phyloP scores from a whole-genome alignment of 2,888 invertebrate genomes.

The Andrena praecox region DNA sequence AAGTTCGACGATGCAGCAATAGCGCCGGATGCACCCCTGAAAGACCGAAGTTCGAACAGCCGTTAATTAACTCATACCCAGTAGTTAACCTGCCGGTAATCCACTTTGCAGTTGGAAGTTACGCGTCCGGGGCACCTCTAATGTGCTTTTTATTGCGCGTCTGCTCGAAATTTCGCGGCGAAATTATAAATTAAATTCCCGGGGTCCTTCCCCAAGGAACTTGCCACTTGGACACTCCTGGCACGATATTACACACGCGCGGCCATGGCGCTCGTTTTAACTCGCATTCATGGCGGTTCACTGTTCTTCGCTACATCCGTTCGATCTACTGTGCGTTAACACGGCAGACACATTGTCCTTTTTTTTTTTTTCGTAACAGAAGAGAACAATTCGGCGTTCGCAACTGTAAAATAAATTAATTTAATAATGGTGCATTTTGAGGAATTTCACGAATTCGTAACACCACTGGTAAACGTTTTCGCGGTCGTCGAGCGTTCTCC shows the following conservation, averaged over 20 bases:
- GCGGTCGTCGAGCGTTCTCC: no score
- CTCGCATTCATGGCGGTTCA: conserved; percentile 13
- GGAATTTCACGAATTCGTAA: no score
- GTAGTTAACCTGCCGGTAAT: conserved; percentile 63
- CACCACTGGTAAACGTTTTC: no score
- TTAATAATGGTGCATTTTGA: no score
- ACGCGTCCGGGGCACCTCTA: conserved; percentile 62
- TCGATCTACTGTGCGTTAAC: neutral
- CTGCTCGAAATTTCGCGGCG: conserved; percentile 63
- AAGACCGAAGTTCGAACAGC: conserved; percentile 71
- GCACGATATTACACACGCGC: conserved; percentile 52
- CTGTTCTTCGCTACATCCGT: neutral
- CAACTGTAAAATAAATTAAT: neutral
- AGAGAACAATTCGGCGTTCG: no score
- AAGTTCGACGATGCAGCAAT: conserved; percentile 52
- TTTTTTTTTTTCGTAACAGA: no score
- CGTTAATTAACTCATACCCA: conserved; percentile 71
- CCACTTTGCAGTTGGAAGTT: conserved; percentile 67
- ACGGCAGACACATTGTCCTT: no score
- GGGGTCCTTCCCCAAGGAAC: conserved; percentile 41
- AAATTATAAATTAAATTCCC: conserved; percentile 75
- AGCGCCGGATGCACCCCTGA: conserved; percentile 54
- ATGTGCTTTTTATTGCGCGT: conserved; percentile 76
- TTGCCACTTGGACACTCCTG: conserved; percentile 62
- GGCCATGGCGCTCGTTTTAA: conserved; percentile 49